A percentile compares a stretch with the other conserved stretches of the same genome.
Evolutionary conservation across 2,888 invertebrate species (phyloP).

Genomic region (Teleiodes luculella): DNA sequence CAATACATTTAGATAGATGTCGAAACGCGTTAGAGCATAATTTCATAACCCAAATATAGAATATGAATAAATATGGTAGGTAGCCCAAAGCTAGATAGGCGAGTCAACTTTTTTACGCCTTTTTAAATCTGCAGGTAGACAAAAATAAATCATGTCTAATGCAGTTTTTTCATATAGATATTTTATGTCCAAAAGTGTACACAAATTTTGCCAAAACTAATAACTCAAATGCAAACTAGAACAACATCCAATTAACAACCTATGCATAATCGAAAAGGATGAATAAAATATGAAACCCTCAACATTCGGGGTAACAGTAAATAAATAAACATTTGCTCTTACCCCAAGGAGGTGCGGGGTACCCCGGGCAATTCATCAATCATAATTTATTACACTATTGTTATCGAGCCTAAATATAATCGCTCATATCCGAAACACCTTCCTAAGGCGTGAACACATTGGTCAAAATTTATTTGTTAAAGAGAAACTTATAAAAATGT

Average conservation of each 20-base stretch:
- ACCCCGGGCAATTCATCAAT: conserved; percentile 63
- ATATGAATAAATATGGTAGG: too few relatives aligned
- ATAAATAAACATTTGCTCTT: conserved; percentile 58
- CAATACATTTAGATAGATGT: too few relatives aligned
- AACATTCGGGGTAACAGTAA: conserved; percentile 34
- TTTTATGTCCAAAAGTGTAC: too few relatives aligned
- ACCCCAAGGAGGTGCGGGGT: conserved; percentile 48
- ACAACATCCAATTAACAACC: conserved; percentile 7
- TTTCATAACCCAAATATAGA: too few relatives aligned
- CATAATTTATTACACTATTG: conserved; percentile 75
- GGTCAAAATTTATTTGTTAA: conserved; percentile 13
- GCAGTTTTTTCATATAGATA: too few relatives aligned
- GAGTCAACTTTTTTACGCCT: too few relatives aligned
- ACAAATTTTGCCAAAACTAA: not conserved
- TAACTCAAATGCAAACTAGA: not conserved
- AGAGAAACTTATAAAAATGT: too few relatives aligned
- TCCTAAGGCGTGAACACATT: conserved; percentile 46
- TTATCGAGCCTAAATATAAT: conserved; percentile 72
- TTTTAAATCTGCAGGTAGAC: too few relatives aligned
- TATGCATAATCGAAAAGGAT: conserved; percentile 9
- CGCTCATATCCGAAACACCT: conserved; percentile 75
- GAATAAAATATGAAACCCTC: conserved; percentile 14
- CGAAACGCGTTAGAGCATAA: too few relatives aligned
- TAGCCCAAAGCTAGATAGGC: too few relatives aligned
- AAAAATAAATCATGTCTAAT: too few relatives aligned